Evolutionary conservation across 2,888 invertebrate species (phyloP), one percentile per base, ranked within the genome.

Genomic region (Dasypolia templi): DNA sequence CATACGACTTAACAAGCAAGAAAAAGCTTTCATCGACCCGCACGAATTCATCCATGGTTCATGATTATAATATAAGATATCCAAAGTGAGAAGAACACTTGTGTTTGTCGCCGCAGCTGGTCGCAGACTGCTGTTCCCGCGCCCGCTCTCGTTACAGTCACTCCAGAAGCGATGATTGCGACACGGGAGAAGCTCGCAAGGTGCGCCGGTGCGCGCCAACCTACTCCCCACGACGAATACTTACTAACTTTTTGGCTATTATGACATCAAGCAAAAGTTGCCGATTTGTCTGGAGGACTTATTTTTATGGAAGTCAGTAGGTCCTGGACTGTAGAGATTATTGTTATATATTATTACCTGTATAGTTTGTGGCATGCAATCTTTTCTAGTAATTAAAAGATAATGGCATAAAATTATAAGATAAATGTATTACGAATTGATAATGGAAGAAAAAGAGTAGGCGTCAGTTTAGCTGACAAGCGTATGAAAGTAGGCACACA

Each of bases 111-210:
- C 17, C 59, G 29, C 3, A 4, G 81, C 11, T 75, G 53, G 51
- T 35, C 42, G 32, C 35, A 22, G 17, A 76, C 82, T 76, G 68
- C 19, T 29, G 14, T 51, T 44, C 29, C n/a, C 64, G n/a, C 19
- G 22, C 7, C 14, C 63, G 2, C 17, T 3, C 17, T 17, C 6
- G 19, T 32, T 32, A 44, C 17, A 26, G 44, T 9, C 14, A 3
- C 64, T 64, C 32, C 55, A 35, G 42, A n/a, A 19, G 17, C 22
- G n/a, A 35, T 2, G 53, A 32, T 82, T 64, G 56, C 35, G 51
- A 58, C 42, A 63, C 35, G 9, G 58, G 53, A 49, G 53, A 71
- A 65, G 59, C 66, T 63, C 53, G 9, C n/a, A 7, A 62, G 14
- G 53, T 65, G 61, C 64, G n/a, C 53, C 58, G 14, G 53, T 65